A percentile compares a stretch with the other conserved stretches of the same genome.
Conservation (phyloP, 1,140 invertebrate species). For the Hyposmocoma kahamanoa region DNA sequence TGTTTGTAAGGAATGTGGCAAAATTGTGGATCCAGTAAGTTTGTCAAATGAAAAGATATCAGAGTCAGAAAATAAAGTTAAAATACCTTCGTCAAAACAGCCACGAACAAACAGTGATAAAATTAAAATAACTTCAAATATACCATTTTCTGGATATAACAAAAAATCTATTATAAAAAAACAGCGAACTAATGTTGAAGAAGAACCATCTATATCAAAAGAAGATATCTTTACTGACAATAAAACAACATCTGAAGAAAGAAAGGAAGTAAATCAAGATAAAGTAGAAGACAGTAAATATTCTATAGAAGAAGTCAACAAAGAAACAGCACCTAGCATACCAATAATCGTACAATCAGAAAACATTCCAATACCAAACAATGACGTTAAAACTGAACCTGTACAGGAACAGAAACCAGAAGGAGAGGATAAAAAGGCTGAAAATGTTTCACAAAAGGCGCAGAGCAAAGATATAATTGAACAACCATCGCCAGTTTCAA, state of each 20-base stretch:
- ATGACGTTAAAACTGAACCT: slow-evolving; percentile 9
- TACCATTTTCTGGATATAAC: neutral
- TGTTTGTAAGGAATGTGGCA: neutral
- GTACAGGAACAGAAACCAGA: slow-evolving; percentile 16
- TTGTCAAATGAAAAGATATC: neutral
- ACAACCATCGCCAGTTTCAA: slow-evolving; percentile 5
- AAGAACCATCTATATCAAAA: neutral
- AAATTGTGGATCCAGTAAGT: neutral
- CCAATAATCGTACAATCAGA: slow-evolving; percentile 16
- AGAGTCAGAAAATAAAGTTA: too few species aligned
- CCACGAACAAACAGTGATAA: neutral
- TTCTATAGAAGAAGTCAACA: neutral
- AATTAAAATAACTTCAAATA: neutral
- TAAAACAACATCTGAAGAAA: neutral
- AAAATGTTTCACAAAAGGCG: slow-evolving; percentile 9
- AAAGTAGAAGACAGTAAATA: neutral
- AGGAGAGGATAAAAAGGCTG: slow-evolving; percentile 24
- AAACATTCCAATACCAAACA: slow-evolving; percentile 35
- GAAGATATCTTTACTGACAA: neutral
- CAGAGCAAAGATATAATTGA: neutral
- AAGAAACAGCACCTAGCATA: slow-evolving; percentile 1
- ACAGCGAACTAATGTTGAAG: neutral
- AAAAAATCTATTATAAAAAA: neutral
- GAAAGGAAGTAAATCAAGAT: neutral
- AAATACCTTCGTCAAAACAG: too few species aligned